Percentiles rank a stretch among this genome's conserved stretches.
phyloP scores from a whole-genome alignment of 2,113 vertebrate species.

The Dromaius novaehollandiae region DNA sequence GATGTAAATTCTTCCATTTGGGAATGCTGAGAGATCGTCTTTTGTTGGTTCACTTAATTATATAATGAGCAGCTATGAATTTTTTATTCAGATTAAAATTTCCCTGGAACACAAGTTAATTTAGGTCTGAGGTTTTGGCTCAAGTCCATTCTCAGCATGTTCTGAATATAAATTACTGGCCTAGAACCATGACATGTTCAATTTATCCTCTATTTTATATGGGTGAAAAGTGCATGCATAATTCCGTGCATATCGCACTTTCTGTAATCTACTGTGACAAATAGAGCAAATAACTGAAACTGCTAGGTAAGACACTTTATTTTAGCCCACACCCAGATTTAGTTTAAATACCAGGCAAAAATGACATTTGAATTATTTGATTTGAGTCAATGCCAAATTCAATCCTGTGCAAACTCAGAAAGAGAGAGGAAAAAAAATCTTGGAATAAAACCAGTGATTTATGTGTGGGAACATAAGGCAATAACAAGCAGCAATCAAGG shows the following conservation, averaged over 20 bases:
- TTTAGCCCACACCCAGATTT: constrained; percentile 51
- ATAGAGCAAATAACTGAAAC: constrained; percentile 62
- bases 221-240: constrained; percentile 60
- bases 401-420: constrained; percentile 33
- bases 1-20: constrained; percentile 12
- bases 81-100: constrained; percentile 56
- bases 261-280: constrained; percentile 63
- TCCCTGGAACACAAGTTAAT: constrained; percentile 41
- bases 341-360: constrained; percentile 68
- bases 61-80: constrained; percentile 17
- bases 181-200: constrained; percentile 50
- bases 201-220: constrained; percentile 52
- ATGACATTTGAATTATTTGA: constrained; percentile 63
- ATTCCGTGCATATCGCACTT: constrained; percentile 52
- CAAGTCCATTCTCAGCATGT: constrained; percentile 41
- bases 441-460: constrained; percentile 44
- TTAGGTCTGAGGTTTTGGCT: constrained; percentile 49
- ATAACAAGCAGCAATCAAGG: background rate
- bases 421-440: background rate
- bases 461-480: background rate
- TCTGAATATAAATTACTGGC: constrained; percentile 67
- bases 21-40: background rate
- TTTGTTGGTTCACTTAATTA: constrained; percentile 24
- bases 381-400: constrained; percentile 65
- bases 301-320: constrained; percentile 62